phyloP scores from a whole-genome alignment of 2,113 vertebrate genomes.

The Oenanthe melanoleuca region DNA sequence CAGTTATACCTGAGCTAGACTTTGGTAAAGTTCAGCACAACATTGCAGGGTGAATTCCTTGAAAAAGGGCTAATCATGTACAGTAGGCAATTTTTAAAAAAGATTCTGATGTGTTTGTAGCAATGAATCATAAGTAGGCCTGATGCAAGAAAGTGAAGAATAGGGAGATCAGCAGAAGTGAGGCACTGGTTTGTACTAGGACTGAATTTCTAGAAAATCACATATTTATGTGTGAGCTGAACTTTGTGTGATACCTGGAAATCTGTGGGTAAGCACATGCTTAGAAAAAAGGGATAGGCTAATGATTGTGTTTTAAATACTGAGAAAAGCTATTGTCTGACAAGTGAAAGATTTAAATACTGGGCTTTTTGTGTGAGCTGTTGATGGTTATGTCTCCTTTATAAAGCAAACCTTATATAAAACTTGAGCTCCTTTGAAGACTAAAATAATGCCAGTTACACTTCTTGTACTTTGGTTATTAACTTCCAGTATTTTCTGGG shows the following conservation, averaged over 20 bases:
- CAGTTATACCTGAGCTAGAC: not conserved
- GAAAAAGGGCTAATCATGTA: not conserved
- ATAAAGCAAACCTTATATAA: constrained; percentile 28
- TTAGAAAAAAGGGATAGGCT: not conserved
- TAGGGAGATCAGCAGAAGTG: not conserved
- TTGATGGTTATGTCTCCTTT: not conserved
- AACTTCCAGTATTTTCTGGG: constrained; percentile 53
- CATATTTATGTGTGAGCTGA: not conserved
- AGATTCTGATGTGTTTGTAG: not conserved
- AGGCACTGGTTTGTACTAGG: not conserved
- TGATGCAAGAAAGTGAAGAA: not conserved
- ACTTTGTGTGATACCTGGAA: not conserved
- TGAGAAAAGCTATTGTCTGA: not conserved
- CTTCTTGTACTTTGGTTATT: not conserved
- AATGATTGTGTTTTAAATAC: not conserved
- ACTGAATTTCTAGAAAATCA: not conserved
- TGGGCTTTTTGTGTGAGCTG: not conserved
- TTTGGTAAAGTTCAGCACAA: not conserved
- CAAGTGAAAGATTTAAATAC: not conserved
- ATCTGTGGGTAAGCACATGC: not conserved
- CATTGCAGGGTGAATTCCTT: not conserved
- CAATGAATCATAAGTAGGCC: not conserved
- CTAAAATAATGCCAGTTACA: constrained; percentile 55
- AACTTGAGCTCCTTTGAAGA: constrained; percentile 15
- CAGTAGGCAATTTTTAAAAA: not conserved